Evolutionary conservation across 1,140 invertebrate species (phyloP), one percentile per base, ranked within the genome.

Genomic region (Drosophila saltans): DNA sequence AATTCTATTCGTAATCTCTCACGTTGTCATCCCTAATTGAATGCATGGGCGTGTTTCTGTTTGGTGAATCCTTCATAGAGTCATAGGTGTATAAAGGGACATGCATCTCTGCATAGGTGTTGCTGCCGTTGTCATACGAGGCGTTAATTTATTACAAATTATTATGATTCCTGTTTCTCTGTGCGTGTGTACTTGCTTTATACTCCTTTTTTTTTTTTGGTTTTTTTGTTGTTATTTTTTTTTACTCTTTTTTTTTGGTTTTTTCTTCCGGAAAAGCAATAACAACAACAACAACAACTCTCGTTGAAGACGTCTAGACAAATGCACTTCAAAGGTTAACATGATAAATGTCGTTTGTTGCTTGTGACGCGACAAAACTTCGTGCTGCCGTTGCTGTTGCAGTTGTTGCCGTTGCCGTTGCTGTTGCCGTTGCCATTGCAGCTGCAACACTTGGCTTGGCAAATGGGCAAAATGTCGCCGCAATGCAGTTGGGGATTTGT

Each of bases 141-240:
- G 84, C 84, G 84, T 89, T 89, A 89, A 89, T 89, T 89, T 89
- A 89, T 89, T 89, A 89, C 84, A 89, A 89, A 89, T 89, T 89
- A 89, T 89, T 89, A 89, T 89, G 84, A 89, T 84, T 89, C 72
- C 74, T 40, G 8, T 40, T 0, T 40, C 9, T 40, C 9, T 52
- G 45, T 26, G 45, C 24, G 45, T 52, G 21, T 24, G 75, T 67
- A 62, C 59, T 43, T 33, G n/a, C 11, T 60, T 61, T 66, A 58
- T 41, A 40, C 40, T 30, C 11, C 36, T 24, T 69, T 77, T 63
- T 59, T 39, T 78, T 66, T 75, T 30, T 30, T 16, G 9, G n/a
- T 33, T 39, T 65, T 66, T n/a, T 71, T 64, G 62, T 63, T 75
- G 58, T 71, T 66, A 66, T 66, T 77, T 72, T 66, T 72, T 62